Conservation (phyloP, 2,888 invertebrate genomes). For the Napeogenes inachia region DNA sequence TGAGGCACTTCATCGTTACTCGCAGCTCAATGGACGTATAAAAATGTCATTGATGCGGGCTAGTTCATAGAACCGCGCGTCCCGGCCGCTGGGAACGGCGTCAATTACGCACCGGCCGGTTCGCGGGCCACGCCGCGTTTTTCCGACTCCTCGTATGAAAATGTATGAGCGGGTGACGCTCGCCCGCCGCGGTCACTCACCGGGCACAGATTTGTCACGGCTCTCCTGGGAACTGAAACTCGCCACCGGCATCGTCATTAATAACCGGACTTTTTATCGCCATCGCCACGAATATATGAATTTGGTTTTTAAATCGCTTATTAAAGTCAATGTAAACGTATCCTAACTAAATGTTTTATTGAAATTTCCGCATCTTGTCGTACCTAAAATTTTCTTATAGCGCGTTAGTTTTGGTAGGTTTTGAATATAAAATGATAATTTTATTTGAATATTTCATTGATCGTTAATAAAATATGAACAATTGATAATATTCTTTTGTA, state of each 20-base stretch:
- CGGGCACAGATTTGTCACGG: slow-evolving; percentile 18
- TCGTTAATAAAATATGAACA: too few relatives aligned
- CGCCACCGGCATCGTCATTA: slow-evolving; percentile 10
- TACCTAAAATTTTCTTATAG: too few relatives aligned
- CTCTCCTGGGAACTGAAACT: slow-evolving; percentile 17
- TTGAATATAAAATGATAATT: too few relatives aligned
- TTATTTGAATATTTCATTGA: too few relatives aligned
- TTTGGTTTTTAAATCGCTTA: slow-evolving; percentile 17
- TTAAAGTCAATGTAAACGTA: background rate
- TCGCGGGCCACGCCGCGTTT: slow-evolving; percentile 48
- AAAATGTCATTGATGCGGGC: slow-evolving; percentile 49
- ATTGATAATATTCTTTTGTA: too few relatives aligned
- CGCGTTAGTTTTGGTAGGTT: too few relatives aligned
- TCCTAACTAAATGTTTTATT: too few relatives aligned
- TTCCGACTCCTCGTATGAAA: slow-evolving; percentile 46
- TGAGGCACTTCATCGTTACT: slow-evolving; percentile 16
- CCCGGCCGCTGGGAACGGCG: slow-evolving; percentile 42
- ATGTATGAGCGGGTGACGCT: slow-evolving; percentile 44
- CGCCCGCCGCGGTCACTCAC: slow-evolving; percentile 23
- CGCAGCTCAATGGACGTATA: slow-evolving; percentile 41
- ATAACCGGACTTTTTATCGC: slow-evolving; percentile 9
- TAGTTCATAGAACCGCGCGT: slow-evolving; percentile 32
- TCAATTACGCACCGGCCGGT: slow-evolving; percentile 39
- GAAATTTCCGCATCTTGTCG: too few relatives aligned
- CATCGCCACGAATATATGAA: slow-evolving; percentile 8